phyloP scores from a whole-genome alignment of 2,888 invertebrate genomes.

The Zele albiditarsus region DNA sequence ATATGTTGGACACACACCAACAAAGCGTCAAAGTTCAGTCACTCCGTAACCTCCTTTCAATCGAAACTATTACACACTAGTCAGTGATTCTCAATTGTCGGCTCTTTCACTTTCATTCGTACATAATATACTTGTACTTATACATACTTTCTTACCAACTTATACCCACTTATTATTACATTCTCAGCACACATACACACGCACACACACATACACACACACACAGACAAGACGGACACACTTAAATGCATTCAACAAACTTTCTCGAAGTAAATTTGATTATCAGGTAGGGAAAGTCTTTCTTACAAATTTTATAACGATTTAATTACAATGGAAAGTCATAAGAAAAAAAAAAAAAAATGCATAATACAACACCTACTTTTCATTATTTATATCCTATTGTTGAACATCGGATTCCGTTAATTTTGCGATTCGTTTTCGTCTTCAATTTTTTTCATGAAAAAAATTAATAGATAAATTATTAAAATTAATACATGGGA shows the following conservation, averaged over 20 bases:
- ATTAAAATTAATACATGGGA: too few relatives aligned
- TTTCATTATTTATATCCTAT: background rate
- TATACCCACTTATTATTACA: constrained; percentile 15
- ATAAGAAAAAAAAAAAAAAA: background rate
- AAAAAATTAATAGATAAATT: too few relatives aligned
- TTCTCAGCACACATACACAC: background rate
- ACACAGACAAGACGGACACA: background rate
- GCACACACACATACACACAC: background rate
- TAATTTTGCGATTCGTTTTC: background rate
- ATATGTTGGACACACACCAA: constrained; percentile 58
- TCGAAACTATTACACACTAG: constrained; percentile 73
- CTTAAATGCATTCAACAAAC: background rate
- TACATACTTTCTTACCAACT: background rate
- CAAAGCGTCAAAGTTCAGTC: constrained; percentile 70
- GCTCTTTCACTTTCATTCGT: constrained; percentile 13
- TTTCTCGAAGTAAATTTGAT: constrained; percentile 24
- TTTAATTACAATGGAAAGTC: constrained; percentile 1
- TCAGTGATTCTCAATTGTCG: constrained; percentile 67
- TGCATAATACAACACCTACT: background rate
- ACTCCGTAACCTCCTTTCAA: constrained; percentile 73
- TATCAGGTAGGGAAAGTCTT: background rate
- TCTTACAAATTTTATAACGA: background rate
- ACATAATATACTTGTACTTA: background rate
- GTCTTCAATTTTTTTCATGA: too few relatives aligned
- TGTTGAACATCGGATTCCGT: background rate